Percentiles rank a stretch among this genome's conserved stretches.
phyloP scores from a whole-genome alignment of 2,113 vertebrate genomes.

The Hippocampus zosterae region DNA sequence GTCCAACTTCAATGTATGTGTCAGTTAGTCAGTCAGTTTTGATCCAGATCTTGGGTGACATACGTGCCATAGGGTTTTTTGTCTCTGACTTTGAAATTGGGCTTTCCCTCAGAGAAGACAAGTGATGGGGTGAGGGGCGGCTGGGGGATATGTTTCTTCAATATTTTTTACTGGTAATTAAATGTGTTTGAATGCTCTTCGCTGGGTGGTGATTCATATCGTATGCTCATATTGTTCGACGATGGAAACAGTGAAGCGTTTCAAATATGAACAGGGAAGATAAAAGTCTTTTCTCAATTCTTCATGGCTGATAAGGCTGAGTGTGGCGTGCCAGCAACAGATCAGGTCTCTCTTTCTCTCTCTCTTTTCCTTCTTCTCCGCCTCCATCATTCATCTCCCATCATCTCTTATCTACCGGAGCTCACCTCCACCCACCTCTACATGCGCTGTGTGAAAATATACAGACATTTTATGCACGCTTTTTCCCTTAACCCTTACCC shows the following conservation, averaged over 20 bases:
- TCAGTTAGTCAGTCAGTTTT: not conserved
- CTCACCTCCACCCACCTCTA: slow-evolving; percentile 17
- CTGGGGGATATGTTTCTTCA: not conserved
- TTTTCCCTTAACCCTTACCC: not conserved
- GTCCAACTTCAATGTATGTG: not conserved
- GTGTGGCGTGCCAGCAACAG: slow-evolving; percentile 11
- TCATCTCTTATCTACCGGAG: slow-evolving; percentile 38
- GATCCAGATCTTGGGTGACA: not conserved
- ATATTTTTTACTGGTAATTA: not conserved
- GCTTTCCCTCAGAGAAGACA: not conserved
- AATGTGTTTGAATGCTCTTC: not conserved
- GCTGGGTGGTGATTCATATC: slow-evolving; percentile 4
- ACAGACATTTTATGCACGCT: not conserved
- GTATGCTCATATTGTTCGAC: not conserved
- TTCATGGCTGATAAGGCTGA: slow-evolving; percentile 25
- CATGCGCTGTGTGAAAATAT: not conserved
- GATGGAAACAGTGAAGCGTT: slow-evolving; percentile 3
- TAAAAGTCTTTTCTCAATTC: slow-evolving; percentile 4
- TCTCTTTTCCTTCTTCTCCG: not conserved
- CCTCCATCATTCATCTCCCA: slow-evolving; percentile 15
- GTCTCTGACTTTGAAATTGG: not conserved
- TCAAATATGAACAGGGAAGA: slow-evolving; percentile 12
- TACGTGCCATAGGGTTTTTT: not conserved
- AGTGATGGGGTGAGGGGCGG: not conserved
- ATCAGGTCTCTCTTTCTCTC: not conserved